A percentile compares a stretch with the other conserved stretches of the same genome.
These are phyloP conservation scores for Globodera rostochiensis DNA, from an alignment of 1,140 invertebrate genomes.

Conservation along the genomic window DNA sequence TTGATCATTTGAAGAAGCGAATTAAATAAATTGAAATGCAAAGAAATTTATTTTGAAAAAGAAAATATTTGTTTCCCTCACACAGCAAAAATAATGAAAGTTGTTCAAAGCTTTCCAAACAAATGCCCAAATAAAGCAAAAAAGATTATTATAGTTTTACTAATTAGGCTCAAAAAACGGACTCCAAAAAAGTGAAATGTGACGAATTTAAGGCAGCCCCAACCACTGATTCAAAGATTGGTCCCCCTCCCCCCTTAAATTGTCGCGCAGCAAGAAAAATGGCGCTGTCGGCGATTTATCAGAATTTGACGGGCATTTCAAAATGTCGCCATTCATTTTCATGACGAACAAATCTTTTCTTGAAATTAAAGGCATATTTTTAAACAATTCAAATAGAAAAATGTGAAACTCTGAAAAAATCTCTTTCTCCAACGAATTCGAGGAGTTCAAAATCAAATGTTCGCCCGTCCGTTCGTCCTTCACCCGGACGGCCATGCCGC, in stretches of 20 bases:
- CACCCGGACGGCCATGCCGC: neutral
- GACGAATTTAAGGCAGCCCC: no score
- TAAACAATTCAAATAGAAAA: neutral
- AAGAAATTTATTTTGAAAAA: no score
- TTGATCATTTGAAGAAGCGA: neutral
- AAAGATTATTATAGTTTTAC: no score
- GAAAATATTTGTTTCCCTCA: no score
- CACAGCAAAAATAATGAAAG: no score
- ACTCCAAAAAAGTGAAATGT: no score
- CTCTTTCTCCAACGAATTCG: neutral
- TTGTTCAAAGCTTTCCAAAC: no score
- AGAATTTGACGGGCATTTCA: neutral
- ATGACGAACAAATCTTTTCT: neutral
- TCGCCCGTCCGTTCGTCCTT: neutral
- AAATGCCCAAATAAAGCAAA: no score
- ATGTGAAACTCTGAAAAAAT: neutral
- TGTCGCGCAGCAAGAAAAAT: neutral
- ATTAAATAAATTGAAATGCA: no score
- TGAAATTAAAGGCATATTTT: neutral
- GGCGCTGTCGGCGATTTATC: neutral
- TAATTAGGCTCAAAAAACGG: no score
- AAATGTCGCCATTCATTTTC: neutral
- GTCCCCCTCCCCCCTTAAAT: neutral
- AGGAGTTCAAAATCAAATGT: neutral
- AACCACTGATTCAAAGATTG: no score